Evolutionary conservation across 2,888 invertebrate species (phyloP).

Genomic region (Erebia palarica): DNA sequence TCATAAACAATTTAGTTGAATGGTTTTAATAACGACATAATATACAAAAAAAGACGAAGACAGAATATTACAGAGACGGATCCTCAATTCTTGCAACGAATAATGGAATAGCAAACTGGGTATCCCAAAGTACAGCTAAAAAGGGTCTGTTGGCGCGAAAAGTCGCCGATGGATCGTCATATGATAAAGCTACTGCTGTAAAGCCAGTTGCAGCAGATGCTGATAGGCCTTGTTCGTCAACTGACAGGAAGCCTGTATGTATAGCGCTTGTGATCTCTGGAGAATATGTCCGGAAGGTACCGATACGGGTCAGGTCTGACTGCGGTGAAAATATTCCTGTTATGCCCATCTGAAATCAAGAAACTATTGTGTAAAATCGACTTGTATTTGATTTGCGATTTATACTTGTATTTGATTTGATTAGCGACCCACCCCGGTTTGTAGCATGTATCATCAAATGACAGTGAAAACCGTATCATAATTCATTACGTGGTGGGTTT

Average conservation of each 20-base stretch:
- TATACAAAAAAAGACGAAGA: background rate
- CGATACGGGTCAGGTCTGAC: conserved; percentile 64
- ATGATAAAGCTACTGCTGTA: conserved; percentile 73
- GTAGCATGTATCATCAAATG: too few relatives aligned
- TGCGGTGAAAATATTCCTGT: conserved; percentile 63
- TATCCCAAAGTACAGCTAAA: conserved; percentile 75
- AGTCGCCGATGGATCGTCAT: conserved; percentile 58
- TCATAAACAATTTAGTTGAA: too few relatives aligned
- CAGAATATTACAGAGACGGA: conserved; percentile 48
- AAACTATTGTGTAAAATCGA: background rate
- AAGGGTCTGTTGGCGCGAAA: conserved; percentile 77
- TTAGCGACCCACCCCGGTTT: too few relatives aligned
- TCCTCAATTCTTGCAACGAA: conserved; percentile 78
- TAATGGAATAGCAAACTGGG: conserved; percentile 65
- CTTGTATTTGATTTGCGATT: too few relatives aligned
- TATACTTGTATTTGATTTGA: too few relatives aligned
- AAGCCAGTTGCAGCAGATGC: conserved; percentile 75
- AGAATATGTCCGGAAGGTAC: conserved; percentile 48
- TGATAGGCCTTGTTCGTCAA: conserved; percentile 77
- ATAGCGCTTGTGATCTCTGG: conserved; percentile 71
- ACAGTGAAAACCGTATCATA: too few relatives aligned
- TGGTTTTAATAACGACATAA: too few relatives aligned
- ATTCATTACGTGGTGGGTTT: too few relatives aligned
- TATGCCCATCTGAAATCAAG: conserved; percentile 71
- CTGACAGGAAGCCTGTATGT: conserved; percentile 76